Base-by-base conservation (phyloP, 2,888 invertebrate species). In the Escarpia spicata region DNA sequence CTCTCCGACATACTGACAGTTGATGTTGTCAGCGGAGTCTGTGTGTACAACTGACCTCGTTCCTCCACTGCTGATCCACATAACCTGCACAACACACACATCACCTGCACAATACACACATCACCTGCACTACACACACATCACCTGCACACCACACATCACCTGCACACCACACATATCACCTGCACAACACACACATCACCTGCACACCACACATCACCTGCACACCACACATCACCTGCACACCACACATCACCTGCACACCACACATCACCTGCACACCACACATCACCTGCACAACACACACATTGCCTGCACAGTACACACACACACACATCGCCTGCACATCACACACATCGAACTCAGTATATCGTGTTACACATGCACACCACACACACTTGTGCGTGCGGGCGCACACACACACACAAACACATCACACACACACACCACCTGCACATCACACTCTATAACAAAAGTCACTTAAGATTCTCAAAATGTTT, bases 21-120 rank as follows among this genome's bases (percentile, higher is more conserved):
- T 96, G 92, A 96, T 95, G 93, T 96, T 96, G 92, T 96, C 96
- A 31, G 96, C 96, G 90, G 95, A 94, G 93, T 96, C 96, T 10
- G 96, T 96, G 94, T 96, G 96, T 0, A 96, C 95, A 19, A 96
- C 96, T n/a, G 96, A 96, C 75, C 95, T 95, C 3, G 96, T 96
- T 0, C 96, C 96, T 10, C 96, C 96, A 93, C 96, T 96, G 94
- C 96, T 96, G 94, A 95, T 96, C 96, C 96, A 96, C 95, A 96
- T 95, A 15, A 75, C 75, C 75, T 75, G 26, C n/a, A n/a, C 26
- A 75, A 75, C 75, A 75, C 60, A 60, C 75, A 26, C 75, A 26
- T 26, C 19, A 75, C 26, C 19, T 75, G 52, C 75, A 75, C 19
- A 75, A 19, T 26, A 75, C 75, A 75, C 52, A 52, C 52, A 52